These are phyloP conservation scores for Mustela nigripes DNA, from an alignment of 2,113 vertebrate genomes.

Conservation along the genomic window DNA sequence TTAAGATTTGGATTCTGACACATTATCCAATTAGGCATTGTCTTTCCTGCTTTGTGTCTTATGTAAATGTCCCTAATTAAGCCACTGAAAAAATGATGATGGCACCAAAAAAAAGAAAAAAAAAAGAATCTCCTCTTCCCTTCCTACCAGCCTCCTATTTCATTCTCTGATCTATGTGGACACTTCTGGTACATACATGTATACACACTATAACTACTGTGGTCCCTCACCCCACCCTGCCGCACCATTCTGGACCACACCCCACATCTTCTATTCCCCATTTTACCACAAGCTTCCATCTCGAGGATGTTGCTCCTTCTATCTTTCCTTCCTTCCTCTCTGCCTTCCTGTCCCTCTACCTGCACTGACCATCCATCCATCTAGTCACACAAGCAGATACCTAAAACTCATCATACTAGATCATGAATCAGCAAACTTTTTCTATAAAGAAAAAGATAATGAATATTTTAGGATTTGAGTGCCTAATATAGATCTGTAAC, in stretches of 20 bases:
- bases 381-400: neutral
- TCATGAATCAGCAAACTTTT: neutral
- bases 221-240: neutral
- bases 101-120: neutral
- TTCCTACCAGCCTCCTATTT: neutral
- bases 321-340: neutral
- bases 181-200: neutral
- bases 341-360: neutral
- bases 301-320: neutral
- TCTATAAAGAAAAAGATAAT: neutral
- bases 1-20: neutral
- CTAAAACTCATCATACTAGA: neutral
- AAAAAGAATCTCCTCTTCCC: neutral
- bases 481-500: neutral
- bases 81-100: conserved; percentile 15
- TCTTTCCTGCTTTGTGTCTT: conserved; percentile 8
- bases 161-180: neutral
- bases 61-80: neutral
- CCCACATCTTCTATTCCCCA: neutral
- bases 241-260: neutral
- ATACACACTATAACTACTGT: neutral
- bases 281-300: neutral
- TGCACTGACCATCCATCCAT: neutral
- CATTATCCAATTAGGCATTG: neutral
- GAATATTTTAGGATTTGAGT: neutral